Evolutionary conservation across 1,140 invertebrate genomes (phyloP), one percentile per base, ranked within the genome.

Genomic region (Cotesia chilonis): DNA sequence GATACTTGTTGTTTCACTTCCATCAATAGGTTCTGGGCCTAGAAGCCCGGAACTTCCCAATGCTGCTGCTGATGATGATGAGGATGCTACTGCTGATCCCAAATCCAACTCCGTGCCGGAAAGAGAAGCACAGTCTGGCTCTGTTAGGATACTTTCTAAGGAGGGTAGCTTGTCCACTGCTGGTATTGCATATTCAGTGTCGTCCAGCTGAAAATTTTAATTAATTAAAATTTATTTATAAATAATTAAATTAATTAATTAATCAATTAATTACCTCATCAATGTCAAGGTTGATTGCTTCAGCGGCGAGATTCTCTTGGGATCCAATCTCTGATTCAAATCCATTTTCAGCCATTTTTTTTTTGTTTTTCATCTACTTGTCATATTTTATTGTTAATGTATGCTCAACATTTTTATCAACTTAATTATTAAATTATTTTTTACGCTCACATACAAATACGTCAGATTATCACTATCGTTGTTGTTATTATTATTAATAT

Each of bases 121-220:
- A 73, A 87, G 86, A 81, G 85, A 89, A 64, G 90, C 89, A 71
- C 87, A 90, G 81, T 92, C 91, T 76, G 90, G 89, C 78, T 94
- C 94, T 85, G 93, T 94, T 47, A 96, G 85, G 79, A 96, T 94
- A 80, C 93, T 95, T 83, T 96, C 95, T 75, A 96, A 86, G 0
- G 94, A 93, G n/a, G 94, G 94, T 74, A 93, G 87, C 79, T 91
- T 90, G 67, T 91, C 91, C 66, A 94, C 90, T 54, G 91, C 88
- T 64, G 95, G 94, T 80, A 96, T 92, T 75, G 94, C 92, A 87
- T 94, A 96, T 84, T 96, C 94, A 35, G 90, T 89, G 87, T 95
- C 94, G 87, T 96, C 93, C 73, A 95, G 85, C 92, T 91, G 68
- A 54, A 88, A 83, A 36, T 66, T 55, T 54, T 52, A 54, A 51